These are phyloP conservation scores for Cnemophilus loriae DNA, from an alignment of 2,113 vertebrate genomes.

Conservation along the genomic window DNA sequence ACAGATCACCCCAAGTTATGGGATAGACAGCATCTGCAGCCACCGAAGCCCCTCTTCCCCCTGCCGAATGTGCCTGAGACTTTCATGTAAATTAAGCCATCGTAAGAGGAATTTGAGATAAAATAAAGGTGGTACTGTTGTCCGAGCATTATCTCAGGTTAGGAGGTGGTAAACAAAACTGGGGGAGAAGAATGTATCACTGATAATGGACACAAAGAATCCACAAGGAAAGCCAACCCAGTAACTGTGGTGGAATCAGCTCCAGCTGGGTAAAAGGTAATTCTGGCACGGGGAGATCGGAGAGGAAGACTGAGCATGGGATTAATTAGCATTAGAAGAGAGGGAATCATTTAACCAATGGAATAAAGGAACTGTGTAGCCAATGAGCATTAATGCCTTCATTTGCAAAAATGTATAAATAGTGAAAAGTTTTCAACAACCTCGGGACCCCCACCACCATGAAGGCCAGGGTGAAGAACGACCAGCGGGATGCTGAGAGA, in stretches of 20 bases:
- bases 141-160: background rate
- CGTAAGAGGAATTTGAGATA: background rate
- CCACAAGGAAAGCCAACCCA: background rate
- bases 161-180: background rate
- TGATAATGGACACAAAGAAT: background rate
- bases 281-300: background rate
- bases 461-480: background rate
- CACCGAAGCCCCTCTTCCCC: fast-evolving
- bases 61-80: background rate
- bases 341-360: background rate
- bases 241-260: background rate
- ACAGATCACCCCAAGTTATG: background rate
- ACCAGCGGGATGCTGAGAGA: background rate
- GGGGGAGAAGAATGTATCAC: background rate
- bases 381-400: background rate
- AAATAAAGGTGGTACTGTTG: background rate
- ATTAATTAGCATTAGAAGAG: background rate
- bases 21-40: background rate
- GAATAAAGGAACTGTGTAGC: background rate
- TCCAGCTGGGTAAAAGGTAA: background rate
- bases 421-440: background rate
- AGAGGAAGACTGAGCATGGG: background rate
- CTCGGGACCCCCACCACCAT: background rate
- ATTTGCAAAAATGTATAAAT: background rate
- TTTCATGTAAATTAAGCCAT: background rate